Evolutionary conservation across 2,797 vertebrate species (phyloP).

Genomic region (Peromyscus melanophrys): DNA sequence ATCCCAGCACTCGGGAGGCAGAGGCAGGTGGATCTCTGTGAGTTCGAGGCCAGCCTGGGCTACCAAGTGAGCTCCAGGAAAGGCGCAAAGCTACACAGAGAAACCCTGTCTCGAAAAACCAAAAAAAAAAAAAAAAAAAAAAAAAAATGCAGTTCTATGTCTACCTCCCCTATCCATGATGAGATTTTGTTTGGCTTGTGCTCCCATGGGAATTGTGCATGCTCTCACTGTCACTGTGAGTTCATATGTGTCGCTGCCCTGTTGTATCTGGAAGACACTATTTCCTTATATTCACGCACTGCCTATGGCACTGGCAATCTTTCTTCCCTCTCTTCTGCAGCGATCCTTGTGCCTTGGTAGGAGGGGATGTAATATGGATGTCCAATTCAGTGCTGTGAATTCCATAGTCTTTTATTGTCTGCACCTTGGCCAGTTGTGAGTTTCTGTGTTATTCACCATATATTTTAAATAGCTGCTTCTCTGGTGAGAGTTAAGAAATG

Average conservation of each 20-base stretch:
- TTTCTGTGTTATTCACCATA: neutral
- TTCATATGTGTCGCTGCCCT: neutral
- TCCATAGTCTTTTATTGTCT: neutral
- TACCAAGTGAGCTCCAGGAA: too few relatives aligned
- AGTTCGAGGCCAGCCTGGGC: too few relatives aligned
- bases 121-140: neutral
- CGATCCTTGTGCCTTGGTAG: neutral
- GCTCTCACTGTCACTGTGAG: too few relatives aligned
- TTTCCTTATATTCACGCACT: neutral
- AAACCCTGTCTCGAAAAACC: too few relatives aligned
- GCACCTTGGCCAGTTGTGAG: neutral
- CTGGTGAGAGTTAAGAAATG: neutral
- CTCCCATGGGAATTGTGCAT: neutral
- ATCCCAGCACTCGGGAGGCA: too few relatives aligned
- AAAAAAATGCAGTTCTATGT: neutral
- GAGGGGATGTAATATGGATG: neutral
- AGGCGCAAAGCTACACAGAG: too few relatives aligned
- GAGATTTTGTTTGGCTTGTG: neutral
- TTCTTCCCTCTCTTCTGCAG: neutral
- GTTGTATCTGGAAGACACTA: neutral
- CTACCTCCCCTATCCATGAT: neutral
- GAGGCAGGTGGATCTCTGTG: too few relatives aligned
- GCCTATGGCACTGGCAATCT: neutral
- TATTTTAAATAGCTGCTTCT: neutral
- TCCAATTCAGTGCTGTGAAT: too few relatives aligned